Base-by-base conservation (phyloP, 2,797 vertebrate species). In the Rhadinocentrus ornatus region DNA sequence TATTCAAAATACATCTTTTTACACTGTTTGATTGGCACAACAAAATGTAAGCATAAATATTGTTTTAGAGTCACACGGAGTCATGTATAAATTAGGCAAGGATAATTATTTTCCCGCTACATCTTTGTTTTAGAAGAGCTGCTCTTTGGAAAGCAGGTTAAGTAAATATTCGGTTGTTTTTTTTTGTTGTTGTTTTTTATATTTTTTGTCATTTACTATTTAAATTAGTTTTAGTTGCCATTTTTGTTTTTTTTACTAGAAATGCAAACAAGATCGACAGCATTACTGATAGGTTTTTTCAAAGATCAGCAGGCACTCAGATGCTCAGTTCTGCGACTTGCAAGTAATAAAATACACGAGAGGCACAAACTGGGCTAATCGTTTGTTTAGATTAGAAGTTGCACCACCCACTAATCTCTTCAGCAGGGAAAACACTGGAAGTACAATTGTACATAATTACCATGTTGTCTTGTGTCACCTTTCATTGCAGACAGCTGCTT, bases 391-490 rank as follows among this genome's bases (percentile, higher is more conserved):
- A 73, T 71, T 76, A 64, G 26, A 71, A 60, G 67, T 71, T 56
- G 32, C 57, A 53, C 71, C 75, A 60, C 76, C 79, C 76, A 78
- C 80, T 81, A 75, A 82, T 83, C 73, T 69, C 62, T 78, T n/a
- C 24, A 73, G 77, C 63, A 55, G 73, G 67, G 69, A 68, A 86
- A 82, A 80, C 75, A 77, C 57, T 64, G 60, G 62, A 48, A 35
- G 71, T 71, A 50, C 58, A 73, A 77, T 69, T 65, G 41, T 73
- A 77, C 67, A 77, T 70, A 75, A 81, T 81, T 62, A 71, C 31
- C 61, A 20, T 57, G 50, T 61, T 78, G 66, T 70, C 50, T 32
- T 70, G 67, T 70, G 67, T 80, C 55, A 65, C 71, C 82, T 81
- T 63, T 62, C 59, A 59, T 63, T 78, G 73, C 20, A 29, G 77